Percentiles rank a stretch among this genome's conserved stretches.
phyloP scores from a whole-genome alignment of 2,797 vertebrate species.

The Gambusia yucatana region DNA sequence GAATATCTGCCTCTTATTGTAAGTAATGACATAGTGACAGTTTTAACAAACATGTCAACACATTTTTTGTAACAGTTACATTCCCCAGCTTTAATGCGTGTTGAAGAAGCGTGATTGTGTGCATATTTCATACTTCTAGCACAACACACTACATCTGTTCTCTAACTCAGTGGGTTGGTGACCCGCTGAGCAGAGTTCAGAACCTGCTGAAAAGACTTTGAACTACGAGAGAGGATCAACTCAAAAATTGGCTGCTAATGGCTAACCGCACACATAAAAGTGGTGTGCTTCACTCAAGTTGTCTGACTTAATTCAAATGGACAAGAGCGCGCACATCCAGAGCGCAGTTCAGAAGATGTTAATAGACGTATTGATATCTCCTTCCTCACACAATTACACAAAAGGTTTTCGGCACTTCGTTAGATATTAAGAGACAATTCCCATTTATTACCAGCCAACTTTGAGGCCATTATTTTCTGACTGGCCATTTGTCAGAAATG shows the following conservation, averaged over 20 bases:
- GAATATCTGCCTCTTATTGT: no score
- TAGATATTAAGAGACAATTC: neutral
- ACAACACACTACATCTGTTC: neutral
- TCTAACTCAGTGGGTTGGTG: neutral
- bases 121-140: neutral
- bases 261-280: neutral
- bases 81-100: no score
- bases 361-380: constrained; percentile 4
- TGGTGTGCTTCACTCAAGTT: constrained; percentile 1
- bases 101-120: neutral
- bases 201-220: constrained; percentile 15
- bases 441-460: neutral
- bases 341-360: constrained; percentile 14
- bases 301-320: constrained; percentile 13
- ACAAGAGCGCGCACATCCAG: constrained; percentile 4
- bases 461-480: constrained; percentile 8
- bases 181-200: constrained; percentile 22
- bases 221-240: constrained; percentile 10
- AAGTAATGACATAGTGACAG: no score
- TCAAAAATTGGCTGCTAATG: constrained; percentile 8
- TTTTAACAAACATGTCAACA: no score
- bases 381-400: constrained; percentile 1
- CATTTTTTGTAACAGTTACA: no score
- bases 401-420: neutral
- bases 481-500: constrained; percentile 25